Evolutionary conservation across 2,113 vertebrate genomes (phyloP).

Genomic region (Dicerorhinus sumatrensis): DNA sequence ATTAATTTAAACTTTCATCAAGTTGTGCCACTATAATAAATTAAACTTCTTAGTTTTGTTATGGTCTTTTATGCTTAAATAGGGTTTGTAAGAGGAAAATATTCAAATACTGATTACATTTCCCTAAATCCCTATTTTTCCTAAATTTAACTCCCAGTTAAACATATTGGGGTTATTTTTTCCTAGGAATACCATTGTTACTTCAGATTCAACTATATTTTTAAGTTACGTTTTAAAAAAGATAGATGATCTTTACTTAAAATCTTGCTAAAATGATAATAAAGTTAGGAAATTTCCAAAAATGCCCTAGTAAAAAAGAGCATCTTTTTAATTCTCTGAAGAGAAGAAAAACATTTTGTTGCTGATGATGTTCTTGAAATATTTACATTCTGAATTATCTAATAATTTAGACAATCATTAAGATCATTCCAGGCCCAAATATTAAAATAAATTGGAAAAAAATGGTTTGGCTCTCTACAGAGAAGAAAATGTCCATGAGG

Average conservation of each 20-base stretch:
- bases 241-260: neutral
- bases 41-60: slow-evolving; percentile 46
- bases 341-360: neutral
- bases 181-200: neutral
- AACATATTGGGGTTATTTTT: neutral
- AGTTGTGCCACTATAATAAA: slow-evolving; percentile 34
- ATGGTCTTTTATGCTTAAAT: slow-evolving; percentile 47
- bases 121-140: neutral
- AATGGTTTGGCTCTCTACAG: neutral
- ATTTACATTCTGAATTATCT: neutral
- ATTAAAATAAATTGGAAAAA: neutral
- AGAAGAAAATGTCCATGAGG: neutral
- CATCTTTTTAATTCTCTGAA: slow-evolving; percentile 4
- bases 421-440: neutral
- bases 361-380: neutral
- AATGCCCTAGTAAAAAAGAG: neutral
- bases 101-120: slow-evolving; percentile 1
- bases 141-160: slow-evolving; percentile 41
- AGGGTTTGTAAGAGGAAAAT: slow-evolving; percentile 32
- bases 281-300: neutral
- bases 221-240: neutral
- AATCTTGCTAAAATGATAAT: neutral
- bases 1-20: slow-evolving; percentile 53
- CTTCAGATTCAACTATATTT: neutral
- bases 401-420: neutral